phyloP scores from a whole-genome alignment of 2,113 vertebrate species.

The Oceanodroma tethys region DNA sequence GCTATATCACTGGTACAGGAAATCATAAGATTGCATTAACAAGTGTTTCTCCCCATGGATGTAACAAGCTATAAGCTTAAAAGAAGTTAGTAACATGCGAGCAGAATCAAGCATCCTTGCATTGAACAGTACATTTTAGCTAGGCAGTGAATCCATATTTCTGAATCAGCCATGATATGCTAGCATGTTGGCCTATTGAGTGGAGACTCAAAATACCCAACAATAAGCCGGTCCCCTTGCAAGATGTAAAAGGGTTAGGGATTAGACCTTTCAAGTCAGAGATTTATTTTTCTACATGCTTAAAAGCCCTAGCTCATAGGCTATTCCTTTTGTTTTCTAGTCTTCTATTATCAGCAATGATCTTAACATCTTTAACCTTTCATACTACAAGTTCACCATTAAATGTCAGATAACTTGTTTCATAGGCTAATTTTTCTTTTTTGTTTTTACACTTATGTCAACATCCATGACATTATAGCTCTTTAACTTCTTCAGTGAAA shows the following conservation, averaged over 20 bases:
- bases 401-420: slow-evolving; percentile 42
- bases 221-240: not conserved
- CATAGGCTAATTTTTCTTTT: slow-evolving; percentile 56
- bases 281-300: slow-evolving; percentile 16
- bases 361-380: slow-evolving; percentile 45
- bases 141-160: not conserved
- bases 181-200: not conserved
- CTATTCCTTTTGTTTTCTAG: slow-evolving; percentile 25
- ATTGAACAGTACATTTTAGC: not conserved
- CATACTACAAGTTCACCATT: not conserved
- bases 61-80: not conserved
- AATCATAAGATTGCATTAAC: not conserved
- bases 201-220: not conserved
- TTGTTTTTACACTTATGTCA: slow-evolving; percentile 22
- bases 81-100: not conserved
- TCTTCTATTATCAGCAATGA: slow-evolving; percentile 27
- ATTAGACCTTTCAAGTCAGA: slow-evolving; percentile 33
- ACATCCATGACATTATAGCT: not conserved
- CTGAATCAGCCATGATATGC: not conserved
- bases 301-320: not conserved
- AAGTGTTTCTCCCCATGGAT: not conserved
- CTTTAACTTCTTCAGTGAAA: slow-evolving; percentile 54
- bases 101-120: not conserved
- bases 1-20: not conserved
- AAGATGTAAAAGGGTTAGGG: not conserved